Evolutionary conservation across 2,888 invertebrate species (phyloP), one percentile per base, ranked within the genome.

Genomic region (Philopedon plagiatum): DNA sequence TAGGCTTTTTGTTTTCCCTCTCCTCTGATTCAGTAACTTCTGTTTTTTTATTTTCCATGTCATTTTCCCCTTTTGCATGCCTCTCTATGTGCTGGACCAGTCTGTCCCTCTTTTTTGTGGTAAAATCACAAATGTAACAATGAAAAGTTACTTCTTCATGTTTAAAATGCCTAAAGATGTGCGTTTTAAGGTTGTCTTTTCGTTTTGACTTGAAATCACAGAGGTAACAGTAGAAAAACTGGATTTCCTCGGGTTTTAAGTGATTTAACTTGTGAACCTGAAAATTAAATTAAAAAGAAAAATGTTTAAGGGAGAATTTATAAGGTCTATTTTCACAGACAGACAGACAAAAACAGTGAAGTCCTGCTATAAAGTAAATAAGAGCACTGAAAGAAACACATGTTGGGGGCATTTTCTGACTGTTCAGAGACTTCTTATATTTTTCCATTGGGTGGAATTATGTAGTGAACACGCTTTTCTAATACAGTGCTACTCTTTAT

Each of bases 161-260:
- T 7, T 26, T 26, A 5, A 26, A 26, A 26, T 26, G 26, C 4
- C 7, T 26, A 26, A 41, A 13, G 8, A 61, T n/a, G 19, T 61
- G 61, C 8, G 21, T 8, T 18, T 44, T 61, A 1, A 61, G 18
- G 44, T 61, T 61, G 15, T 61, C 61, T 41, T 61, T 61, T 7
- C 61, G 23, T 8, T 61, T 61, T 3, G 41, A 8, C 23, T 26
- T 26, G 26, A 26, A 26, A 34, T 34, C 9, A 2, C 34, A 9
- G 34, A 9, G 11, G 34, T 34, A 11, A 34, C 34, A 34, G 34
- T 34, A 34, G 9, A 34, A 34, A 9, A 7, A 34, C 8, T 34
- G 9, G 11, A 34, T 34, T 34, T 34, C 34, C 9, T 34, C 34
- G 34, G 34, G 34, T 11, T 34, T 34, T 7, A 26, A 26, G 7